A percentile compares a stretch with the other conserved stretches of the same genome.
phyloP scores from a whole-genome alignment of 1,140 invertebrate species.

The Pararge aegeria region DNA sequence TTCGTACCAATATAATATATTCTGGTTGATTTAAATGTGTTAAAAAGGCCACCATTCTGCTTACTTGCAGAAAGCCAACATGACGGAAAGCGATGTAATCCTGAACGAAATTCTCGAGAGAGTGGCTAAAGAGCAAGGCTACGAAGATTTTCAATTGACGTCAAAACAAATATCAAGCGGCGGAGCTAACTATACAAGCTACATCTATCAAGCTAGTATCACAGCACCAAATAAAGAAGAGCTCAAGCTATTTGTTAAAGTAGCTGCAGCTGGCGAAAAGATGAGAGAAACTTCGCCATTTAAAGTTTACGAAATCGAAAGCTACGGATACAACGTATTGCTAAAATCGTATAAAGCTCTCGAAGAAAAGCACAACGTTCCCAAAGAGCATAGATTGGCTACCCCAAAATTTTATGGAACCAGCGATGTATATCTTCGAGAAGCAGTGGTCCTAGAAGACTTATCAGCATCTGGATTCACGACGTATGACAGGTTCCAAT shows the following conservation, averaged over 20 bases:
- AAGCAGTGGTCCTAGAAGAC: constrained; percentile 53
- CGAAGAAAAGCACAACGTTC: constrained; percentile 38
- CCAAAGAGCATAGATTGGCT: constrained; percentile 31
- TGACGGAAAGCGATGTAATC: constrained; percentile 23
- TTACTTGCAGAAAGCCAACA: neutral
- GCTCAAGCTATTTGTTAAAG: constrained; percentile 52
- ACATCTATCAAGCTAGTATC: constrained; percentile 34
- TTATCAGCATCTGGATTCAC: constrained; percentile 39
- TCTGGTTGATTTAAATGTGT: too few species aligned
- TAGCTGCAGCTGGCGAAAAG: constrained; percentile 41
- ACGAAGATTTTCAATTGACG: constrained; percentile 17
- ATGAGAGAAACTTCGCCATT: constrained; percentile 28
- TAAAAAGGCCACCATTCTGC: neutral
- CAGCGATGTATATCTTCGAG: constrained; percentile 32
- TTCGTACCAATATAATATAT: too few species aligned
- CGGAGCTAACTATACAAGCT: constrained; percentile 47
- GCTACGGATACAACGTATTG: constrained; percentile 41
- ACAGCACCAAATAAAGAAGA: constrained; percentile 28
- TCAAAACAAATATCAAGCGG: constrained; percentile 30
- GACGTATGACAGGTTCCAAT: constrained; percentile 45
- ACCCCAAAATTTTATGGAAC: constrained; percentile 44
- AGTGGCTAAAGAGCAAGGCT: constrained; percentile 34
- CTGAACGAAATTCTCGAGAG: constrained; percentile 24
- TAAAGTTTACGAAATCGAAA: constrained; percentile 45
- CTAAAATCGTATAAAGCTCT: constrained; percentile 40